These are phyloP conservation scores for Xenopus laevis DNA, from an alignment of 2,113 vertebrate genomes.

Conservation along the genomic window DNA sequence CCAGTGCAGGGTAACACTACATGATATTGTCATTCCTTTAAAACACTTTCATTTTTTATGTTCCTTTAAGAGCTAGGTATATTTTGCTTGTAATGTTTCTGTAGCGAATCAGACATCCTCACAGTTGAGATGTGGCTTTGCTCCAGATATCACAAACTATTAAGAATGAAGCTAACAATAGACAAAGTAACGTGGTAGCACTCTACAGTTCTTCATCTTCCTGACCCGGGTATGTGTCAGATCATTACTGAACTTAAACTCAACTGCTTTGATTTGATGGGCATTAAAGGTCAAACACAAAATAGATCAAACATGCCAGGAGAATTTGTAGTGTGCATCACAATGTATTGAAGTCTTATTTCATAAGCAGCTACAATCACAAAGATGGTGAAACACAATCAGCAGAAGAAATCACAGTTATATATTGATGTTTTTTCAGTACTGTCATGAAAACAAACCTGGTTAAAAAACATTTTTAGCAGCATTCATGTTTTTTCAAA, in stretches of 20 bases:
- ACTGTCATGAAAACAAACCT: slow-evolving; percentile 14
- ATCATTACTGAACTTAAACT: slow-evolving; percentile 55
- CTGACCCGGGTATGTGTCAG: slow-evolving; percentile 66
- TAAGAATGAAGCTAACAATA: slow-evolving; percentile 64
- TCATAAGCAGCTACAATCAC: slow-evolving; percentile 61
- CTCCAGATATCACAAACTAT: slow-evolving; percentile 63
- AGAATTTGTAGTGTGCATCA: slow-evolving; percentile 54
- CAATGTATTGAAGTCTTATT: slow-evolving; percentile 66
- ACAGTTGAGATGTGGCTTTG: slow-evolving; percentile 55
- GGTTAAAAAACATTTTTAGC: background rate
- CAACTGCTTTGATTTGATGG: slow-evolving; percentile 66
- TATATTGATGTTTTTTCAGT: slow-evolving; percentile 28
- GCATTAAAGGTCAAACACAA: slow-evolving; percentile 64
- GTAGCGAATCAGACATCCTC: too few species aligned
- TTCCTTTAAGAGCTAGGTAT: too few species aligned
- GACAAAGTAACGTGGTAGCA: slow-evolving; percentile 56
- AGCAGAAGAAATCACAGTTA: slow-evolving; percentile 18
- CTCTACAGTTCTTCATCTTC: slow-evolving; percentile 57
- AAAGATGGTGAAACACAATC: slow-evolving; percentile 53
- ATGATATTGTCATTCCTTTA: too few species aligned
- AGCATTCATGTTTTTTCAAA: background rate
- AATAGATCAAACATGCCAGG: slow-evolving; percentile 59
- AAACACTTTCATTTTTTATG: too few species aligned
- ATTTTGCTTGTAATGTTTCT: too few species aligned
- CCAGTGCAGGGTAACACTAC: too few species aligned